These are phyloP conservation scores for Brachionus paranguensis DNA, from an alignment of 1,140 invertebrate genomes.

Conservation along the genomic window DNA sequence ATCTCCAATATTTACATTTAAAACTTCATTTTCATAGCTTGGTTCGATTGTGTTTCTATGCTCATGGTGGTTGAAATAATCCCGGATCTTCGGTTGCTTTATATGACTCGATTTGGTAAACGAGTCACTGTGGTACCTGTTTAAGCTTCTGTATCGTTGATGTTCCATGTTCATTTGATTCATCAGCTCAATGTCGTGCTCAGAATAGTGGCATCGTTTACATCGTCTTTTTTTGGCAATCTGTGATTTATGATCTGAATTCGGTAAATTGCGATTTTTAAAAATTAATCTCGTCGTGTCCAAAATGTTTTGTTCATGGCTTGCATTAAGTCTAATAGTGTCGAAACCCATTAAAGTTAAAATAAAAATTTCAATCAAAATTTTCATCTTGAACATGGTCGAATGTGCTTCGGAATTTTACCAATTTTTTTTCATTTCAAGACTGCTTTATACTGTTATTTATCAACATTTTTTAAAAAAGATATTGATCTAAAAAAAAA, in stretches of 20 bases:
- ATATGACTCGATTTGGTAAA: not conserved
- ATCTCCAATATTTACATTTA: constrained; percentile 26
- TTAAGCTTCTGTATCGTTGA: not conserved
- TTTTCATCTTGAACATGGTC: not conserved
- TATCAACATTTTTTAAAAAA: not conserved
- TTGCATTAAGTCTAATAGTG: not conserved
- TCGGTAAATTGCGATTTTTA: not conserved
- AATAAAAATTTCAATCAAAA: not conserved
- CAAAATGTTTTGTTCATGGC: not conserved
- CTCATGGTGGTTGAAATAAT: not conserved
- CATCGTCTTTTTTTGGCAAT: not conserved
- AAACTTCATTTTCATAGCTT: not conserved
- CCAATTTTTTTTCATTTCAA: not conserved
- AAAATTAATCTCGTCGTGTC: constrained; percentile 9
- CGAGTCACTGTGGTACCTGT: not conserved
- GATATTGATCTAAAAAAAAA: not conserved
- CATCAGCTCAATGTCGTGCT: constrained; percentile 10
- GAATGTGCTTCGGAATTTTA: not conserved
- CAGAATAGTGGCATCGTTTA: not conserved
- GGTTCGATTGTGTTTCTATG: not conserved
- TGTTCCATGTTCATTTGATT: not conserved
- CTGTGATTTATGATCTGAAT: not conserved
- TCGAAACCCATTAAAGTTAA: not conserved
- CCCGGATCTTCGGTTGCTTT: not conserved
- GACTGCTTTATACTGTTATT: not conserved